phyloP scores from a whole-genome alignment of 1,140 invertebrate species.

The Neodiprion fabricii region DNA sequence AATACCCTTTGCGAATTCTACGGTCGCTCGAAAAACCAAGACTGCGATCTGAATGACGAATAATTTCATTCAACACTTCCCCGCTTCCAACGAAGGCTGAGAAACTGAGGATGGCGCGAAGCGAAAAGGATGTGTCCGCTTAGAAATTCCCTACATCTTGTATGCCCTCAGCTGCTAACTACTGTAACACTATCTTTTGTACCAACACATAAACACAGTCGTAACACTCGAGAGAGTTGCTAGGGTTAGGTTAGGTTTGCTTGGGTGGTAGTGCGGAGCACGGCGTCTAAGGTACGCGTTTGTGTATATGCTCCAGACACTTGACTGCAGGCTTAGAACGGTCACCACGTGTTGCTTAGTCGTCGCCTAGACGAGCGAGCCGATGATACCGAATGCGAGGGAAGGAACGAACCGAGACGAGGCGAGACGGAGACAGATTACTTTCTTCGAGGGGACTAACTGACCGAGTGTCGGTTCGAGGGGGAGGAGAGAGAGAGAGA shows the following conservation, averaged over 20 bases:
- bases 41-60: too few species aligned
- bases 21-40: too few species aligned
- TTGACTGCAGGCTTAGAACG: slow-evolving; percentile 4
- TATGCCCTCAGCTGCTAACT: slow-evolving; percentile 3
- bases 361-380: not conserved
- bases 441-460: not conserved
- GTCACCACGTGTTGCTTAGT: slow-evolving; percentile 4
- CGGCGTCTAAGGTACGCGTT: too few species aligned
- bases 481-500: not conserved
- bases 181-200: slow-evolving; percentile 3
- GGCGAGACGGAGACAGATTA: not conserved
- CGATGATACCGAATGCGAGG: not conserved
- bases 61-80: too few species aligned
- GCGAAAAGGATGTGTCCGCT: not conserved
- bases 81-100: too few species aligned
- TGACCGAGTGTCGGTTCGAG: not conserved
- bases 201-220: not conserved
- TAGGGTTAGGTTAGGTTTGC: not conserved
- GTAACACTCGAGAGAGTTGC: not conserved
- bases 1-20: too few species aligned
- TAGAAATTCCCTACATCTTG: not conserved
- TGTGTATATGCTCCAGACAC: not conserved
- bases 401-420: not conserved
- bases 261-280: not conserved
- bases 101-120: not conserved